Conservation (phyloP, 2,113 vertebrate genomes). For the Larimichthys crocea region DNA sequence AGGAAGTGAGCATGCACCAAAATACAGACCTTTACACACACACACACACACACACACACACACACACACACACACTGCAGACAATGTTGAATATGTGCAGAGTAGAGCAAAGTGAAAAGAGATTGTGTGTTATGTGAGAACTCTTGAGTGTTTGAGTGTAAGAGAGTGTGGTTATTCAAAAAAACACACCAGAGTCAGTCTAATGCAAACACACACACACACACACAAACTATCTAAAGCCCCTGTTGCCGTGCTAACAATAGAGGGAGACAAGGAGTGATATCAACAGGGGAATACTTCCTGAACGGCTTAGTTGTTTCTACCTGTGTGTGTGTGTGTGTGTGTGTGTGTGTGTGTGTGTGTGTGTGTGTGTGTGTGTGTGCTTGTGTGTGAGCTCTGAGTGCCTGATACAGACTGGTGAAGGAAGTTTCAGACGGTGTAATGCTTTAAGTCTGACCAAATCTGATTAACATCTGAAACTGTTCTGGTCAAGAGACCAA, state of each 20-base stretch:
- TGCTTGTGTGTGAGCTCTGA: conserved; percentile 26
- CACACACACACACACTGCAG: neutral
- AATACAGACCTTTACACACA: neutral
- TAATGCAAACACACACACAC: neutral
- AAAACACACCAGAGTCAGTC: neutral
- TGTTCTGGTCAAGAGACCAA: conserved; percentile 39
- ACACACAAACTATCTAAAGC: neutral
- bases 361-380: conserved; percentile 19
- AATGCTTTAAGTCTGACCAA: conserved; percentile 71
- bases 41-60: too few relatives aligned
- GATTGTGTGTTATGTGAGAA: neutral
- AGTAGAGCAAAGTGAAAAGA: neutral
- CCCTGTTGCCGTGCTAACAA: conserved; percentile 3
- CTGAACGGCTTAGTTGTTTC: conserved; percentile 45
- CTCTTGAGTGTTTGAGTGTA: neutral
- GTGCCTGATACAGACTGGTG: conserved; percentile 58
- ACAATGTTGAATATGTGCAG: neutral
- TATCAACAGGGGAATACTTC: conserved; percentile 20
- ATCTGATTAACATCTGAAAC: conserved; percentile 65
- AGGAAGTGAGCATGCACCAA: neutral
- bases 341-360: conserved; percentile 8
- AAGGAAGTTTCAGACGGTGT: conserved; percentile 58
- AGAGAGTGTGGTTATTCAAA: neutral
- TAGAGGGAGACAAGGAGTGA: neutral
- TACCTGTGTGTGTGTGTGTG: neutral